phyloP scores from a whole-genome alignment of 2,113 vertebrate genomes.

The Syrrhaptes paradoxus region DNA sequence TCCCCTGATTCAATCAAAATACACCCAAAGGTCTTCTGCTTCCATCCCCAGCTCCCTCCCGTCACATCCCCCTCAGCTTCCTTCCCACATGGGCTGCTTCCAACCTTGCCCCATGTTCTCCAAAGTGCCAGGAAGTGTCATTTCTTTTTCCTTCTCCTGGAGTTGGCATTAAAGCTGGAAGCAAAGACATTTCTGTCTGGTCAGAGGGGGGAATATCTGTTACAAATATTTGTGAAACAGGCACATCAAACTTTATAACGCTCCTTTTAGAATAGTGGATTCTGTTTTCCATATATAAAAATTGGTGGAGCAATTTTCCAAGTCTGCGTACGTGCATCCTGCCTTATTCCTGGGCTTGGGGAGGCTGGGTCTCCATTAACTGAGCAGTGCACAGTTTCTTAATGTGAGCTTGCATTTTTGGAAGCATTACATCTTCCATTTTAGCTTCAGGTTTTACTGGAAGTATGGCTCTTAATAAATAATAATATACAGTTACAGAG shows the following conservation, averaged over 20 bases:
- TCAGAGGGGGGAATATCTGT: background rate
- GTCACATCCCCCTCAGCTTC: background rate
- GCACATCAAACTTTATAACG: conserved; percentile 24
- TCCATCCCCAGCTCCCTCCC: background rate
- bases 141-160: background rate
- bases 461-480: background rate
- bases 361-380: background rate
- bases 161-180: conserved; percentile 16
- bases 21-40: background rate
- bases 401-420: background rate
- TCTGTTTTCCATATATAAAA: conserved; percentile 17
- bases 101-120: background rate
- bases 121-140: background rate
- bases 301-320: background rate
- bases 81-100: background rate
- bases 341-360: background rate
- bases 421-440: background rate
- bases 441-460: background rate
- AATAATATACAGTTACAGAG: background rate
- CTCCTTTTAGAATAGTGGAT: background rate
- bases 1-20: conserved; percentile 40
- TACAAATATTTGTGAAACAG: conserved; percentile 34
- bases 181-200: conserved; percentile 30
- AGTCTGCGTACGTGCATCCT: background rate
- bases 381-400: background rate